phyloP scores from a whole-genome alignment of 2,113 vertebrate species.

The Grallaria varia region DNA sequence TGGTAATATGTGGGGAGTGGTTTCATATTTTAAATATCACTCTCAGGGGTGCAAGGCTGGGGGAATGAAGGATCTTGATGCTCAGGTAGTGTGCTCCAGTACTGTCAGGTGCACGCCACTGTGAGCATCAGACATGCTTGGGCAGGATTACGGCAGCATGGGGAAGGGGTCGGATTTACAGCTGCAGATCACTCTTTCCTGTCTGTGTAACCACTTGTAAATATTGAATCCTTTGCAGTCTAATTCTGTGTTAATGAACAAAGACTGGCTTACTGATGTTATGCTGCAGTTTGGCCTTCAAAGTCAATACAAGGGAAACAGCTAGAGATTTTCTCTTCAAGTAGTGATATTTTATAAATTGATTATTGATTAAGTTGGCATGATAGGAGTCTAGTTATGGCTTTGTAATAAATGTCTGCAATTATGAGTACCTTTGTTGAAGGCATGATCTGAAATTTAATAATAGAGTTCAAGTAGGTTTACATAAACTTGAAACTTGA shows the following conservation, averaged over 20 bases:
- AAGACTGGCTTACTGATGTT: not conserved
- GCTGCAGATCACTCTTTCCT: not conserved
- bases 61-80: not conserved
- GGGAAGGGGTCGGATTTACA: not conserved
- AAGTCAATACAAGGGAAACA: slow-evolving; percentile 2
- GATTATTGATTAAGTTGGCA: slow-evolving; percentile 47
- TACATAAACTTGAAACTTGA: slow-evolving; percentile 53
- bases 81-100: not conserved
- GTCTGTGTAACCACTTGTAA: not conserved
- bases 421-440: not conserved
- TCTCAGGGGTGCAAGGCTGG: not conserved
- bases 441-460: slow-evolving; percentile 56
- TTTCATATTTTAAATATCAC: not conserved
- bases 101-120: not conserved
- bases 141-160: not conserved
- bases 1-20: not conserved
- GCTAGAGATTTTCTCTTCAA: slow-evolving; percentile 17
- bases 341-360: slow-evolving; percentile 51
- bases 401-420: slow-evolving; percentile 18
- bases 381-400: not conserved
- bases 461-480: slow-evolving; percentile 15
- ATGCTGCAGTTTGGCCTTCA: not conserved
- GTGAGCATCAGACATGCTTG: not conserved
- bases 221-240: not conserved
- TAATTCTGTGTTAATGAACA: slow-evolving; percentile 11